These are phyloP conservation scores for Schizopygopsis malacanthus DNA, from an alignment of 2,797 vertebrate genomes.

Conservation along the genomic window DNA sequence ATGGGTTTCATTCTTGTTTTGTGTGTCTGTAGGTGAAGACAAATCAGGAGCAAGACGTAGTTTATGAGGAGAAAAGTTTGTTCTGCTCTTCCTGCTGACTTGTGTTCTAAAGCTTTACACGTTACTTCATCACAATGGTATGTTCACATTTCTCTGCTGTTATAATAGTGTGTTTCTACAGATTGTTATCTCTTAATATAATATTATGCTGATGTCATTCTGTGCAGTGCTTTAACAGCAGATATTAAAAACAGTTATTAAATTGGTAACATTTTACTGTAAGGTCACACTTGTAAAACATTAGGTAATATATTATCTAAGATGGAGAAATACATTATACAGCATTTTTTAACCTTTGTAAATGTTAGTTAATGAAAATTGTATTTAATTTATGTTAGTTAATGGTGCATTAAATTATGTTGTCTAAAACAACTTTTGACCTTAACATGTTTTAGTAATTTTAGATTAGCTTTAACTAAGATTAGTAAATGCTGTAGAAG, in stretches of 20 bases:
- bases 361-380: background rate
- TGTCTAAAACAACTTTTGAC: background rate
- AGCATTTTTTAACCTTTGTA: background rate
- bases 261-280: background rate
- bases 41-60: slow-evolving; percentile 7
- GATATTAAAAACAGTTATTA: background rate
- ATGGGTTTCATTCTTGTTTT: background rate
- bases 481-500: no score
- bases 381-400: background rate
- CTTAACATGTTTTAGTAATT: no score
- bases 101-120: slow-evolving; percentile 5
- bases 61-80: background rate
- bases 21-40: slow-evolving; percentile 6
- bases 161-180: background rate
- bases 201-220: background rate
- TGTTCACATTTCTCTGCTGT: background rate
- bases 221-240: background rate
- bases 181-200: background rate
- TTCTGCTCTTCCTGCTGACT: background rate
- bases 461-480: no score
- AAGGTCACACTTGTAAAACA: background rate
- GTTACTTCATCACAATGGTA: slow-evolving; percentile 15
- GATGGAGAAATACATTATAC: background rate
- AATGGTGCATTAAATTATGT: background rate
- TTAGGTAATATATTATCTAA: background rate